A percentile compares a stretch with the other conserved stretches of the same genome.
These are phyloP conservation scores for Eumeta japonica DNA, from an alignment of 1,140 invertebrate species.

Conservation along the genomic window DNA sequence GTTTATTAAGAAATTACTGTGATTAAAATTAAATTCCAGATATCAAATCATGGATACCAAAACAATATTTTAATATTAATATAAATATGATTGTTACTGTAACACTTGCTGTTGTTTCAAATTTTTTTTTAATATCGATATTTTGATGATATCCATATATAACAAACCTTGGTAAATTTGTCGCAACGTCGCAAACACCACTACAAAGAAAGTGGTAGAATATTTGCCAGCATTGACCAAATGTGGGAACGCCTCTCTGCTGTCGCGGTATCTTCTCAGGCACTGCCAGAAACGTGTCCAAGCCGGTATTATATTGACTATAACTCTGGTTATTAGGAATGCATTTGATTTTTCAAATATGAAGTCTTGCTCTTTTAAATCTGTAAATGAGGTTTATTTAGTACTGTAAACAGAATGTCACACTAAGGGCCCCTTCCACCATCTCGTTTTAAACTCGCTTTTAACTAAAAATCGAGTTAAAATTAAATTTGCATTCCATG, in stretches of 20 bases:
- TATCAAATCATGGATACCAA: too few relatives aligned
- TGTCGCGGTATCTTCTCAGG: constrained; percentile 87
- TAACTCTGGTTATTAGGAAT: constrained; percentile 66
- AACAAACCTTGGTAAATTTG: constrained; percentile 37
- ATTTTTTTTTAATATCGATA: not conserved
- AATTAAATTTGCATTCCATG: not conserved
- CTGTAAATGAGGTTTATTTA: not conserved
- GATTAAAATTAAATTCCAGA: too few relatives aligned
- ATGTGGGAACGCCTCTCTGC: constrained; percentile 90
- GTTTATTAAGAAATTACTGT: too few relatives aligned
- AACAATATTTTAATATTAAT: too few relatives aligned
- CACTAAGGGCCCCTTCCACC: not conserved
- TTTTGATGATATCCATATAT: not conserved
- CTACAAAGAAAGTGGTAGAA: constrained; percentile 94
- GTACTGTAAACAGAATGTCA: not conserved
- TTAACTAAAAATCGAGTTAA: too few relatives aligned
- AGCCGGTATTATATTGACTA: constrained; percentile 90
- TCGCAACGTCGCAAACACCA: constrained; percentile 80
- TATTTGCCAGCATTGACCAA: constrained; percentile 98
- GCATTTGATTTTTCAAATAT: constrained; percentile 64
- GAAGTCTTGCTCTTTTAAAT: not conserved
- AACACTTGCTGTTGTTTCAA: too few relatives aligned
- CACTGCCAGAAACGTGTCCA: constrained; percentile 99
- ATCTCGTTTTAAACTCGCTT: too few relatives aligned
- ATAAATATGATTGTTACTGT: too few relatives aligned